phyloP scores from a whole-genome alignment of 1,140 invertebrate genomes.

The Drosophila prosaltans region DNA sequence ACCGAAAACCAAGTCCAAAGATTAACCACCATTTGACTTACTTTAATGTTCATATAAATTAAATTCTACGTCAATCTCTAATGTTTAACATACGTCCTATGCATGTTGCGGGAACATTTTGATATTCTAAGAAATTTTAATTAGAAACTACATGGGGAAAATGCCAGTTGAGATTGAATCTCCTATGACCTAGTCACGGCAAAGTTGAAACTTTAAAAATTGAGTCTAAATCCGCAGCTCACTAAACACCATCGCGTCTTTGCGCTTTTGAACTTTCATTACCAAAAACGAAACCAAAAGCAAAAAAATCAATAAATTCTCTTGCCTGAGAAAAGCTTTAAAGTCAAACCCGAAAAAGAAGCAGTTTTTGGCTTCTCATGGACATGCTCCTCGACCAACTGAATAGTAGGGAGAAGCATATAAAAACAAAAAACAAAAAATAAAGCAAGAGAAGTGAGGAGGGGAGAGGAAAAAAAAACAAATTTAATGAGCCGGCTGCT shows the following conservation, averaged over 20 bases:
- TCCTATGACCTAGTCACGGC: neutral
- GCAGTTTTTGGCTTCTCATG: slow-evolving; percentile 25
- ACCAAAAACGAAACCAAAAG: neutral
- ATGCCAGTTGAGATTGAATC: neutral
- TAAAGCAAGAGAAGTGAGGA: neutral
- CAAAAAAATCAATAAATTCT: slow-evolving; percentile 29
- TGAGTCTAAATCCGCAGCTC: neutral
- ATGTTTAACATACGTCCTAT: neutral
- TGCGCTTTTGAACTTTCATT: slow-evolving; percentile 1
- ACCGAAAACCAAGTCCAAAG: too few relatives aligned
- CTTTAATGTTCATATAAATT: too few relatives aligned
- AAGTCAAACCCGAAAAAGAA: slow-evolving; percentile 35
- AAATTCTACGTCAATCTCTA: too few relatives aligned
- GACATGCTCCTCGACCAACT: slow-evolving; percentile 18
- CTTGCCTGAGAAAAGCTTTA: slow-evolving; percentile 56
- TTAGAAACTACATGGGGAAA: neutral
- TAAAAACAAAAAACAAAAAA: neutral
- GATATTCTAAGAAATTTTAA: neutral
- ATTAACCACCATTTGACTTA: too few relatives aligned
- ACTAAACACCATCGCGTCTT: neutral
- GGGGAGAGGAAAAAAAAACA: slow-evolving; percentile 35
- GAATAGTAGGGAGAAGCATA: too few relatives aligned
- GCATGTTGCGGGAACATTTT: neutral
- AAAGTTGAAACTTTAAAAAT: slow-evolving; percentile 4
- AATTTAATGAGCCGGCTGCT: slow-evolving; percentile 76